Evolutionary conservation across 2,113 vertebrate species (phyloP), one percentile per base, ranked within the genome.

Genomic region (Phalacrocorax carbo): DNA sequence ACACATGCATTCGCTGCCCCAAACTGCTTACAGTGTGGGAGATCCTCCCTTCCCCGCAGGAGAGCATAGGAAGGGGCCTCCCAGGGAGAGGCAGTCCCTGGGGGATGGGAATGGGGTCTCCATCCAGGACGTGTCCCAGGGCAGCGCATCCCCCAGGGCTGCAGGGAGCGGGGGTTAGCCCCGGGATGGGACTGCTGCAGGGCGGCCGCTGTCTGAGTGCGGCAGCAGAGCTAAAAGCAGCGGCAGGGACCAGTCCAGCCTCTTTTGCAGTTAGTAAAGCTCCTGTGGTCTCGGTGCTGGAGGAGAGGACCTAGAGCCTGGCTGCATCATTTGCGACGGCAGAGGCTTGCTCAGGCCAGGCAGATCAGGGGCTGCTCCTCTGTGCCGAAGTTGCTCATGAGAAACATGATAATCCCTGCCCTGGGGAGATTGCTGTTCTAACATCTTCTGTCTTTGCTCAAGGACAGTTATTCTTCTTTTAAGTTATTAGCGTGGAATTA

Each of bases 141-240:
- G 36, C 8, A 10, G n/a, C 6, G 1, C 34, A n/a, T 60, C 25
- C 76, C 66, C 54, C 13, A 7, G 40, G 51, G n/a, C 42, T 42
- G 57, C n/a, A 19, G 44, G 69, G 58, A 75, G 34, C 36, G 0
- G 1, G 51, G 46, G 2, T 38, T 8, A n/a, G 23, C 32, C 32
- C 38, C 1, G 2, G 42, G 55, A 36, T 0, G 1, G 66, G 49
- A 20, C 34, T 62, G 29, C 0, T 0, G 2, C 38, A 11, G 54
- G 29, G 48, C 13, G 34, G 38, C 51, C 25, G 52, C 46, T 82
- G 22, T 21, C 51, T 42, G 12, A 11, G 46, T 3, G 32, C 8
- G 8, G 27, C 23, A 18, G 20, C 44, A 54, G 82, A 79, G 68
- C 40, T 11, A 11, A 79, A 70, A 48, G 38, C 48, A 51, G 52